Conservation (phyloP, 2,797 vertebrate genomes). For the Lepilemur ruficaudatus region DNA sequence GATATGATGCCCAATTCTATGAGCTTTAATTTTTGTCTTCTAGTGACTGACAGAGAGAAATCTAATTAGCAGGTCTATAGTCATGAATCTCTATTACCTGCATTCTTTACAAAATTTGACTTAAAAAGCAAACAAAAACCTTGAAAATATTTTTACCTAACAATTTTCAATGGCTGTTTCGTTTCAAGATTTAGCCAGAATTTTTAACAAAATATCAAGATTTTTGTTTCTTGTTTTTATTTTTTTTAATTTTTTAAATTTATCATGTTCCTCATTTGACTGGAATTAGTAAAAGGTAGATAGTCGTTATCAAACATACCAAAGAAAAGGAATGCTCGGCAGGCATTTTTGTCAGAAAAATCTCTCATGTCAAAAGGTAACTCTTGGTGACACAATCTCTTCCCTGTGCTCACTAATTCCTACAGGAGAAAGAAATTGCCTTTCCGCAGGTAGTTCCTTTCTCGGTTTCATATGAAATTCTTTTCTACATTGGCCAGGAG, state of each 20-base stretch:
- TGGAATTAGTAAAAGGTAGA: not conserved
- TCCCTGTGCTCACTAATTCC: not conserved
- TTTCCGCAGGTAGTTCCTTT: rapidly evolving
- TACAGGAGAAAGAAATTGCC: not conserved
- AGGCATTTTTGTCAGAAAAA: not conserved
- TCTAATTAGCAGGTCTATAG: not conserved
- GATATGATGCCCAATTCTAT: not conserved
- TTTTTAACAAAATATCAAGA: not conserved
- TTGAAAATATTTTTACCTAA: not conserved
- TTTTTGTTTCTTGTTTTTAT: not conserved
- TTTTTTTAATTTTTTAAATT: not conserved
- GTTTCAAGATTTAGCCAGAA: not conserved
- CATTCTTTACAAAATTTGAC: not conserved
- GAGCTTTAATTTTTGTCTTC: not conserved
- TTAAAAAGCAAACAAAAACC: not conserved
- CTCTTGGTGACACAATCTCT: not conserved
- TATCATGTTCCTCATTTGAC: not conserved
- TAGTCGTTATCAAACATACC: not conserved
- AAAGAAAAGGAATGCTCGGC: not conserved
- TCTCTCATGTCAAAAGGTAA: not conserved
- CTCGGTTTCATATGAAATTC: not conserved
- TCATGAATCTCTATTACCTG: not conserved
- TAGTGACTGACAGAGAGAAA: not conserved
- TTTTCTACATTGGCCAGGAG: rapidly evolving
- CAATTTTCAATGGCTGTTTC: not conserved